These are phyloP conservation scores for Cepaea nemoralis DNA, from an alignment of 1,140 invertebrate species.

Conservation along the genomic window DNA sequence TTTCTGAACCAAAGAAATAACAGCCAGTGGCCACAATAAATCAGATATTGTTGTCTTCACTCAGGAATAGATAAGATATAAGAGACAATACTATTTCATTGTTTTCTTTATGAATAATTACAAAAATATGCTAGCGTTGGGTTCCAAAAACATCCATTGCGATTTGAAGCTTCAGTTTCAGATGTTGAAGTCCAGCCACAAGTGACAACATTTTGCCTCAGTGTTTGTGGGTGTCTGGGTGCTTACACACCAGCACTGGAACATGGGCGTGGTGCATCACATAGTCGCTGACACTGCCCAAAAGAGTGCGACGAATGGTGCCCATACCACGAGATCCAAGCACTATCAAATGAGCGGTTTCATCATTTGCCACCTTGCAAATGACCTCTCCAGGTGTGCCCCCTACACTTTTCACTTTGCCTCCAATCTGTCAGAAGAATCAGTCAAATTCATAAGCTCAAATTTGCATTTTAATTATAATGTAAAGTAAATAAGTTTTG, in stretches of 20 bases:
- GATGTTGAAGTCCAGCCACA: too few species aligned
- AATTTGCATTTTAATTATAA: too few species aligned
- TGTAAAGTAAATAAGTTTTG: too few species aligned
- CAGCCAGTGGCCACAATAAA: too few species aligned
- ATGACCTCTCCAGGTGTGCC: slow-evolving; percentile 66
- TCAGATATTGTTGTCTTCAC: too few species aligned
- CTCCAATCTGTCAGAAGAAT: slow-evolving; percentile 63
- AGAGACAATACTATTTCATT: too few species aligned
- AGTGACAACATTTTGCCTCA: too few species aligned
- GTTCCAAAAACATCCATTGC: neutral
- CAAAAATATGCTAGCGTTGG: too few species aligned
- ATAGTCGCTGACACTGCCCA: slow-evolving; percentile 69
- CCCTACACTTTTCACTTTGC: slow-evolving; percentile 66
- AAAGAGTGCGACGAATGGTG: slow-evolving; percentile 61
- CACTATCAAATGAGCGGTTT: slow-evolving; percentile 64
- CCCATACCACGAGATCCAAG: slow-evolving; percentile 68
- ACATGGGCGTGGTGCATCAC: slow-evolving; percentile 67
- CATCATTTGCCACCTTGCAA: slow-evolving; percentile 61
- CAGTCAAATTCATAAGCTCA: too few species aligned
- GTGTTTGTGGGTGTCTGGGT: slow-evolving; percentile 40
- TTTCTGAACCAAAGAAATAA: too few species aligned
- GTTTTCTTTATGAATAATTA: too few species aligned
- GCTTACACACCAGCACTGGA: slow-evolving; percentile 62
- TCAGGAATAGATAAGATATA: too few species aligned
- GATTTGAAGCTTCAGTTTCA: neutral